A percentile compares a stretch with the other conserved stretches of the same genome.
Evolutionary conservation across 2,888 invertebrate genomes (phyloP).

Genomic region (Anarsia innoxiella): DNA sequence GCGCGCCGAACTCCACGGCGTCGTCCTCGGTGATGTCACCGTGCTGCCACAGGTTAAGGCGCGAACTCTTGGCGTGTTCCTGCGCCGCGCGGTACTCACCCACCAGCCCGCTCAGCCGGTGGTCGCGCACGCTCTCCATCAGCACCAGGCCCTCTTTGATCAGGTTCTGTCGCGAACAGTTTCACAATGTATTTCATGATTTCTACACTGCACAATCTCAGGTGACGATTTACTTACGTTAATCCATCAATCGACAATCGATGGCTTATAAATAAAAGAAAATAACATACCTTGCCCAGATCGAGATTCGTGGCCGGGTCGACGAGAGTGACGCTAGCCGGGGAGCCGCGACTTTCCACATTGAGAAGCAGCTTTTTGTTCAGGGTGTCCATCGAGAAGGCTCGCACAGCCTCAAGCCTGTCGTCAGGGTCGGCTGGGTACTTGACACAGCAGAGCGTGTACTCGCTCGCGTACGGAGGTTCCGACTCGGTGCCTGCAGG

Average conservation of each 20-base stretch:
- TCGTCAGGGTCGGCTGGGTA: slow-evolving; percentile 93
- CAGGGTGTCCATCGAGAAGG: slow-evolving; percentile 77
- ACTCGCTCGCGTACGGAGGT: slow-evolving; percentile 90
- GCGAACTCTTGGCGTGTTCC: slow-evolving; percentile 88
- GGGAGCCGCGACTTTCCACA: slow-evolving; percentile 82
- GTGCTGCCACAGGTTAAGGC: slow-evolving; percentile 96
- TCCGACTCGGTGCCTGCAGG: slow-evolving; percentile 82
- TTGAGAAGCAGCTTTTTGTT: slow-evolving; percentile 88
- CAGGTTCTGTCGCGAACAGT: slow-evolving; percentile 70
- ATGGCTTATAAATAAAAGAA: too few relatives aligned
- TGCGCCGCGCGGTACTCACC: slow-evolving; percentile 90
- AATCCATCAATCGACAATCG: too few relatives aligned
- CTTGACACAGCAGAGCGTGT: slow-evolving; percentile 86
- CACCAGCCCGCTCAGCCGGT: slow-evolving; percentile 85
- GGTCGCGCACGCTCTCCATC: slow-evolving; percentile 87
- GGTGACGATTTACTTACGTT: too few relatives aligned
- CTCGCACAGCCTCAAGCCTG: slow-evolving; percentile 81
- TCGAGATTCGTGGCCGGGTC: slow-evolving; percentile 66
- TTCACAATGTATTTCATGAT: not conserved
- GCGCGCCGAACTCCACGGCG: slow-evolving; percentile 74
- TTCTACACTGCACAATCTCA: too few relatives aligned
- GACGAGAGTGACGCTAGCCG: slow-evolving; percentile 72
- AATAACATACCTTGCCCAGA: slow-evolving; percentile 75
- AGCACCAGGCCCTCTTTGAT: slow-evolving; percentile 90
- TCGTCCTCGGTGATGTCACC: slow-evolving; percentile 99